A percentile compares a stretch with the other conserved stretches of the same genome.
These are phyloP conservation scores for Bubo scandiacus DNA, from an alignment of 2,113 vertebrate species.

Conservation along the genomic window DNA sequence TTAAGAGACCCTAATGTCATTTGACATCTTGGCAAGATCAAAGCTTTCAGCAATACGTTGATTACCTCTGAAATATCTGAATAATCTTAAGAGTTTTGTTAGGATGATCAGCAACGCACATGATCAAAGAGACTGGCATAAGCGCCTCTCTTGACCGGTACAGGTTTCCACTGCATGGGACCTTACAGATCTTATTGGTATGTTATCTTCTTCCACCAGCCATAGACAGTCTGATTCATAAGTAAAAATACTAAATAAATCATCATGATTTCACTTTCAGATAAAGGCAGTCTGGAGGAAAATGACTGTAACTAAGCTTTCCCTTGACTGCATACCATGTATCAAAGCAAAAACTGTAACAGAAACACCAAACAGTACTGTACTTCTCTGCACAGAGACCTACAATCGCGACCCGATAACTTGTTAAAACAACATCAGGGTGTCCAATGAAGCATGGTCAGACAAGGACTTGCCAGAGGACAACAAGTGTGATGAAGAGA, in stretches of 20 bases:
- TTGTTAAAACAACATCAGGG: slow-evolving; percentile 13
- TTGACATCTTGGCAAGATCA: neutral
- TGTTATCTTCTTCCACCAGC: neutral
- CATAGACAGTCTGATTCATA: neutral
- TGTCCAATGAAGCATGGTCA: neutral
- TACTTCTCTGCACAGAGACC: neutral
- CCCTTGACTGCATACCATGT: neutral
- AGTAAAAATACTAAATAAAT: neutral
- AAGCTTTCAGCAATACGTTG: neutral
- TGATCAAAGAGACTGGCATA: neutral
- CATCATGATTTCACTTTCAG: neutral
- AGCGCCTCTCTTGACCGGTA: neutral
- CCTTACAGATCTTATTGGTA: neutral
- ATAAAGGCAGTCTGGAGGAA: neutral
- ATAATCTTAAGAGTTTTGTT: neutral
- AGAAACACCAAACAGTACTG: neutral
- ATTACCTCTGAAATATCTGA: neutral
- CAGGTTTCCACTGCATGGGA: neutral
- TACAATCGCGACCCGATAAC: slow-evolving; percentile 43
- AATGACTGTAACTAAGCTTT: neutral
- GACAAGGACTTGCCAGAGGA: slow-evolving; percentile 40
- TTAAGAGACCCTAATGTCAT: neutral
- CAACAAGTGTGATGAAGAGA: neutral
- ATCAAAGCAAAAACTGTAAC: neutral
- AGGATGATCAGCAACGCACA: neutral